Evolutionary conservation across 2,888 invertebrate genomes (phyloP), one percentile per base, ranked within the genome.

Genomic region (Tiliacea aurago): DNA sequence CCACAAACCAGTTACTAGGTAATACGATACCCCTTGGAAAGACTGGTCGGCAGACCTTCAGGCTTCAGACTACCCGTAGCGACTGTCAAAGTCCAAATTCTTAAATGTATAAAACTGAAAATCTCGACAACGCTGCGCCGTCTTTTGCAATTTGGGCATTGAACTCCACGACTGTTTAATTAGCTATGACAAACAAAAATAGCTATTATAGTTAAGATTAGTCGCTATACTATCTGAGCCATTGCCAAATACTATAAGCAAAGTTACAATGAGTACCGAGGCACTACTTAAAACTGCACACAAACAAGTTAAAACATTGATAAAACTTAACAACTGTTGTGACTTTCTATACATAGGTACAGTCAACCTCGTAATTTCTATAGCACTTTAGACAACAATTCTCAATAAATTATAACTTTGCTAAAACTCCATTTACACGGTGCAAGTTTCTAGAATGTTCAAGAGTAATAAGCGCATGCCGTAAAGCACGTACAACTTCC

Each of bases 261-360:
- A 76, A 66, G 43, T 76, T 53, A 56, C 20, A 78, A 78, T 47
- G 45, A 41, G 37, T 61, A 61, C 18, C 78, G 13, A 33, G 83
- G 13, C 61, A 5, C n/a, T n/a, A 70, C 55, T 83, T 51, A 41
- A 51, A 59, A 73, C 18, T 23, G 13, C 45, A 69, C 23, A 28
- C 51, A n/a, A 58, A 43, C 45, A 58, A 33, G 18, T 37, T 58
- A 23, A 45, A 79, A 59, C 45, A 47, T 41, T 33, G 58, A 73
- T 79, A 67, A 72, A 79, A 72, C 58, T 80, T 49, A n/a, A n/a
- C n/a, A 33, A 51, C 51, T 43, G 9, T 43, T 51, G 6, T 43
- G 28, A 5, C 11, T 49, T 41, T 49, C 6, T 18, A 9, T 58
- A 56, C 0, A 5, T 11, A 70, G 9, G 4, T 59, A 37, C 37